Base-by-base conservation (phyloP, 2,888 invertebrate species). In the Capitulum mitella region DNA sequence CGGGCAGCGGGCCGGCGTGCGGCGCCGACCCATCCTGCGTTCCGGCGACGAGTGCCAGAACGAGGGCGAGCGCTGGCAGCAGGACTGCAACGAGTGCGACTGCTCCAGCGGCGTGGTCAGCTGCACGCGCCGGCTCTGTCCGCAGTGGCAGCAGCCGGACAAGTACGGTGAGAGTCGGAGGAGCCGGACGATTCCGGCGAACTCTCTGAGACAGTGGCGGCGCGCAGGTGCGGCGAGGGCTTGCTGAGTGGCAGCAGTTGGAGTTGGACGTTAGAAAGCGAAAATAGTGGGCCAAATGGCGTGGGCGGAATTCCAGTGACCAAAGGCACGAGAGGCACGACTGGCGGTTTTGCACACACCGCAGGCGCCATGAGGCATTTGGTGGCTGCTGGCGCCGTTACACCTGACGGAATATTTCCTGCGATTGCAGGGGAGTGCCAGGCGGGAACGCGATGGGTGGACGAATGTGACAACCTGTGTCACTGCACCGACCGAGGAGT, bases 31-130 rank as follows among this genome's bases (percentile, higher is more conserved):
- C 22, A 37, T 70, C 70, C 70, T 10, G 22, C 70, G 37, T 22
- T 70, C 70, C 22, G 70, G 70, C 22, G 70, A 70, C 37, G 6
- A 0, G 1, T 70, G 70, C 22, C 26, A 34, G 34, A 37, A 70
- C 70, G 70, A 37, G 37, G 70, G 70, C 37, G 37, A 37, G 2
- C 70, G 22, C 37, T 70, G 70, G 70, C 34, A 70, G 70, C 70
- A 70, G 70, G 64, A 37, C 22, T 70, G 70, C 37, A 70, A 70
- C 70, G 37, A 37, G 70, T 70, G 70, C 37, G 22, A 70, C 70
- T 70, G 70, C 37, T 22, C 16, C 37, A 37, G 37, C 37, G 70
- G 70, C 37, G 70, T 70, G 37, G 70, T 70, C 37, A 34, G 70
- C 70, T 70, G 70, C 26, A 70, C 70, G 32, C 37, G 70, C 37